Evolutionary conservation across 2,888 invertebrate genomes (phyloP).

Genomic region (Drosophila anomelani): DNA sequence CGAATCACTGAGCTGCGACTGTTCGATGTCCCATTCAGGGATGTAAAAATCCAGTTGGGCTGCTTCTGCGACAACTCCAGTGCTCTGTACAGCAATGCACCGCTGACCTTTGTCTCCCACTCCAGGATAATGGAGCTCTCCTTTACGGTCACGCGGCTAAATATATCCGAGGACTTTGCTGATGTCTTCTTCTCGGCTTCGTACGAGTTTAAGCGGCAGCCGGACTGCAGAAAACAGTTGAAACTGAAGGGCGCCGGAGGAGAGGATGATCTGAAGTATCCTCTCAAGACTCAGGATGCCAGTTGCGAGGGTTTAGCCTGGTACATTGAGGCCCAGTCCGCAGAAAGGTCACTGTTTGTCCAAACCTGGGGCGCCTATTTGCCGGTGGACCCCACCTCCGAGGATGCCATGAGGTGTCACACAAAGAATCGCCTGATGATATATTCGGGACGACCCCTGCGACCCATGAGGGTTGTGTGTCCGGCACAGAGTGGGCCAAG

Average conservation of each 20-base stretch:
- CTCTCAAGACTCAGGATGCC: slow-evolving; percentile 86
- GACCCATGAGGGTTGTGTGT: slow-evolving; percentile 88
- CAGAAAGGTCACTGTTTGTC: slow-evolving; percentile 92
- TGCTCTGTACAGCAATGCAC: slow-evolving; percentile 86
- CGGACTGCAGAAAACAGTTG: slow-evolving; percentile 88
- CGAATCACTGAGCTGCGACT: slow-evolving; percentile 86
- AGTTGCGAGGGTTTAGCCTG: slow-evolving; percentile 87
- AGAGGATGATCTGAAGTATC: slow-evolving; percentile 88
- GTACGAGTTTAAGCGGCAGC: slow-evolving; percentile 88
- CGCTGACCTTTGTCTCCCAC: slow-evolving; percentile 88
- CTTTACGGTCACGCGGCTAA: slow-evolving; percentile 90
- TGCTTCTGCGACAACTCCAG: slow-evolving; percentile 92
- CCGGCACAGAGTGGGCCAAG: slow-evolving; percentile 89
- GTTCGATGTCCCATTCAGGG: slow-evolving; percentile 89
- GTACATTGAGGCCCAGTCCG: slow-evolving; percentile 91
- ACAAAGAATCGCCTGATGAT: slow-evolving; percentile 92
- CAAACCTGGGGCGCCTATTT: slow-evolving; percentile 93
- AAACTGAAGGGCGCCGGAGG: slow-evolving; percentile 88
- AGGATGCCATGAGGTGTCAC: slow-evolving; percentile 89
- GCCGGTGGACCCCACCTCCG: slow-evolving; percentile 87
- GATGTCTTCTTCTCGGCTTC: slow-evolving; percentile 91
- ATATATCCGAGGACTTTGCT: slow-evolving; percentile 92
- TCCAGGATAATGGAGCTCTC: slow-evolving; percentile 90
- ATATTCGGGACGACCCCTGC: slow-evolving; percentile 89
- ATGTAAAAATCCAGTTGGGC: slow-evolving; percentile 89